Percentiles rank a stretch among this genome's conserved stretches.
phyloP scores from a whole-genome alignment of 2,888 invertebrate species.

The Salticus scenicus region DNA sequence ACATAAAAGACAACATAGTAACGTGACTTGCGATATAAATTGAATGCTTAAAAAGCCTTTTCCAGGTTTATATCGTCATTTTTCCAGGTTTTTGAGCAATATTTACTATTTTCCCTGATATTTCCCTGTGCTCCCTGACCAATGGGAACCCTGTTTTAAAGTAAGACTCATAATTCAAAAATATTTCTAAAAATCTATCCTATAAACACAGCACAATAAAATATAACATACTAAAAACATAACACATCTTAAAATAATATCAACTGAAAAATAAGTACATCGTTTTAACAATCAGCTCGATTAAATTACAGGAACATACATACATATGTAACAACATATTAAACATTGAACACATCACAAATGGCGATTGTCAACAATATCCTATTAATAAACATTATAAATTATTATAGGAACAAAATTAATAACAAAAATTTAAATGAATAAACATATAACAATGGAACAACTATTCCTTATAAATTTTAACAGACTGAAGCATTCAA shows the following conservation, averaged over 20 bases:
- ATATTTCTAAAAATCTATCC: neutral
- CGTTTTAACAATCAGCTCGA: slow-evolving; percentile 20
- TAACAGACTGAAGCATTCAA: too few relatives aligned
- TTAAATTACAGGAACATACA: slow-evolving; percentile 53
- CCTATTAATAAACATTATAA: slow-evolving; percentile 8
- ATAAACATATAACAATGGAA: slow-evolving; percentile 11
- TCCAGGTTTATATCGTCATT: too few relatives aligned
- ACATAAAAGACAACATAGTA: too few relatives aligned
- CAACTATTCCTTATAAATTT: too few relatives aligned
- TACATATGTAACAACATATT: slow-evolving; percentile 11
- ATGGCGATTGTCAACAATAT: slow-evolving; percentile 60
- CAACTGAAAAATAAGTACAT: slow-evolving; percentile 41
- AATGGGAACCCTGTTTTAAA: neutral
- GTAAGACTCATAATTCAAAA: neutral
- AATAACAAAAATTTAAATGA: slow-evolving; percentile 17
- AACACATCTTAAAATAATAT: slow-evolving; percentile 1
- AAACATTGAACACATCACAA: slow-evolving; percentile 32
- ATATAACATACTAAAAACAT: slow-evolving; percentile 1
- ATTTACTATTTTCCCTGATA: too few relatives aligned
- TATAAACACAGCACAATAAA: neutral
- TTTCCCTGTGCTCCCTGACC: too few relatives aligned
- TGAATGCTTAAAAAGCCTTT: too few relatives aligned
- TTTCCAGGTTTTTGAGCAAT: too few relatives aligned
- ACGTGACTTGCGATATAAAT: too few relatives aligned
- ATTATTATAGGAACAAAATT: slow-evolving; percentile 32